Conservation (phyloP, 1,140 invertebrate species). For the Whitmania pigra region DNA sequence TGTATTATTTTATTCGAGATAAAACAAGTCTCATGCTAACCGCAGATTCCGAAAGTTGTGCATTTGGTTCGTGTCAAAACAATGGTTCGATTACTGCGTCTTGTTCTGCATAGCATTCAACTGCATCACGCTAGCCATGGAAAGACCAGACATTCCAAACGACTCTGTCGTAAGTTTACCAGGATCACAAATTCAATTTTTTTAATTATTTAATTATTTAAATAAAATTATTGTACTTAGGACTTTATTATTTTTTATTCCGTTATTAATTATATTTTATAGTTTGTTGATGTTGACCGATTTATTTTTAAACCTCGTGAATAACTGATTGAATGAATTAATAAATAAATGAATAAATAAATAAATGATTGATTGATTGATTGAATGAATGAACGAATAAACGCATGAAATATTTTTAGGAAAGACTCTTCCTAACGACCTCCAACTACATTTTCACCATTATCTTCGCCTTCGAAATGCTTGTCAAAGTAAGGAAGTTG, state of each 20-base stretch:
- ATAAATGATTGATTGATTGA: not conserved
- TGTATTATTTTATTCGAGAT: not conserved
- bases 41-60: conserved; percentile 66
- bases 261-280: not conserved
- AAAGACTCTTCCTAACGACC: conserved; percentile 72
- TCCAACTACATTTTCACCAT: conserved; percentile 94
- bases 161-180: conserved; percentile 52
- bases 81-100: conserved; percentile 93
- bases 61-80: conserved; percentile 66
- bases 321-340: not conserved
- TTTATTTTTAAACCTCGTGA: too few species aligned
- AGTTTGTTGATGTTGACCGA: too few species aligned
- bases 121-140: conserved; percentile 91
- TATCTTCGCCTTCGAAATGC: conserved; percentile 93
- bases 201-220: not conserved
- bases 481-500: conserved; percentile 64
- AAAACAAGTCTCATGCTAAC: conserved; percentile 12
- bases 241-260: not conserved
- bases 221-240: not conserved
- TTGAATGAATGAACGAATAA: not conserved
- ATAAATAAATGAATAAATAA: not conserved
- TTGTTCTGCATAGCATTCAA: conserved; percentile 92
- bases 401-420: conserved; percentile 39
- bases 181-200: too few species aligned
- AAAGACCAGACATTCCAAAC: conserved; percentile 83